phyloP scores from a whole-genome alignment of 2,797 vertebrate species.

The Myotis myotis region DNA sequence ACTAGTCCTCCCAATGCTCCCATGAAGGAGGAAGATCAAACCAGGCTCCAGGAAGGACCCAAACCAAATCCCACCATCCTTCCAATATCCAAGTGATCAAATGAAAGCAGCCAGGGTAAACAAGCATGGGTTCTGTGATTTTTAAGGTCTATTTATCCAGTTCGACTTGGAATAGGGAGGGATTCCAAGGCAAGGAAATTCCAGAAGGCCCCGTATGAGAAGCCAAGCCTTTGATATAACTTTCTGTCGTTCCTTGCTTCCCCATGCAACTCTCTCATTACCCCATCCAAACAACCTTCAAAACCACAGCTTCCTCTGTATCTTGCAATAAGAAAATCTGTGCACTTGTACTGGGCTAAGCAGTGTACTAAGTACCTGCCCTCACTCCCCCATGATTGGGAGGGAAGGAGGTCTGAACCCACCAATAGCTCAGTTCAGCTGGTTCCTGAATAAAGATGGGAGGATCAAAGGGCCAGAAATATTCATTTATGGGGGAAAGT shows the following conservation, averaged over 20 bases:
- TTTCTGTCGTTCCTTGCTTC: slow-evolving; percentile 48
- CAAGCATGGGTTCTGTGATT: not conserved
- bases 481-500: slow-evolving; percentile 61
- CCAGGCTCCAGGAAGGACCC: not conserved
- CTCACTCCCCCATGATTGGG: not conserved
- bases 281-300: slow-evolving; percentile 56
- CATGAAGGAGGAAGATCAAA: not conserved
- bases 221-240: slow-evolving; percentile 69
- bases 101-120: slow-evolving; percentile 62
- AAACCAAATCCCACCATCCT: slow-evolving; percentile 11
- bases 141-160: slow-evolving; percentile 69
- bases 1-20: not conserved
- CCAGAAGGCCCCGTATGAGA: slow-evolving; percentile 44
- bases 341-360: slow-evolving; percentile 36
- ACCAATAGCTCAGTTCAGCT: slow-evolving; percentile 43
- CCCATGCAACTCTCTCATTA: slow-evolving; percentile 59
- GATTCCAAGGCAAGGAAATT: slow-evolving; percentile 63
- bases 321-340: slow-evolving; percentile 50
- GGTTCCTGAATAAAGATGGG: slow-evolving; percentile 22
- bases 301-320: slow-evolving; percentile 69
- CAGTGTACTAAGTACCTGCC: slow-evolving; percentile 5
- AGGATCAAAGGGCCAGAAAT: slow-evolving; percentile 67
- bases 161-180: slow-evolving; percentile 58
- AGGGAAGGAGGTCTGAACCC: slow-evolving; percentile 9
- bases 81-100: slow-evolving; percentile 39